phyloP scores from a whole-genome alignment of 1,140 invertebrate species.

The Zaprionus capensis region DNA sequence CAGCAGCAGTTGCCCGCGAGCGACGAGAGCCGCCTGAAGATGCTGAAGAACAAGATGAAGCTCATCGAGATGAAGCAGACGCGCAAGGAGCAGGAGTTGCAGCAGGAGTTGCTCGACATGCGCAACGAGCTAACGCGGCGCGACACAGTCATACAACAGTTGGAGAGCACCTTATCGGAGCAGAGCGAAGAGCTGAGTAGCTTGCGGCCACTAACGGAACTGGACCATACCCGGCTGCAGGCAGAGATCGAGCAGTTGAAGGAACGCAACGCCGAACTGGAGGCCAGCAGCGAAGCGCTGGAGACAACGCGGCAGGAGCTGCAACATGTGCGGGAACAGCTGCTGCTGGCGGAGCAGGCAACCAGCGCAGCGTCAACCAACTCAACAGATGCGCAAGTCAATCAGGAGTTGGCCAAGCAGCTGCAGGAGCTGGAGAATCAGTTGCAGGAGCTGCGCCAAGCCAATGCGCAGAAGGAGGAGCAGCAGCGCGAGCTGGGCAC shows the following conservation, averaged over 20 bases:
- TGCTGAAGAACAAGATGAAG: conserved; percentile 68
- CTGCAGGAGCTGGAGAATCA: conserved; percentile 70
- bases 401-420: conserved; percentile 77
- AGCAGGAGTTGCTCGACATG: conserved; percentile 45
- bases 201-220: conserved; percentile 44
- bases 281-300: conserved; percentile 57
- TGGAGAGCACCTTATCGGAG: conserved; percentile 44
- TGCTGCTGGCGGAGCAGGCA: conserved; percentile 90
- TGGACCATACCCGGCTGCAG: conserved; percentile 50
- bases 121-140: conserved; percentile 50
- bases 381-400: conserved; percentile 64
- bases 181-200: conserved; percentile 37
- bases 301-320: conserved; percentile 72
- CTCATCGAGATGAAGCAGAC: conserved; percentile 62
- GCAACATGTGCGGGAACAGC: conserved; percentile 74
- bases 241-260: conserved; percentile 39
- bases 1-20: conserved; percentile 21
- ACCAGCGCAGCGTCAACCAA: conserved; percentile 84
- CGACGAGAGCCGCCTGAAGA: conserved; percentile 59
- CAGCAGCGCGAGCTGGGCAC: background rate
- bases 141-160: conserved; percentile 48
- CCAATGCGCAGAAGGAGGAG: conserved; percentile 16
- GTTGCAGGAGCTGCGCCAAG: conserved; percentile 49
- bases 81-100: conserved; percentile 63
- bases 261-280: conserved; percentile 52